A percentile compares a stretch with the other conserved stretches of the same genome.
Conservation (phyloP, 1,140 invertebrate genomes). For the Drosophila nasuta region DNA sequence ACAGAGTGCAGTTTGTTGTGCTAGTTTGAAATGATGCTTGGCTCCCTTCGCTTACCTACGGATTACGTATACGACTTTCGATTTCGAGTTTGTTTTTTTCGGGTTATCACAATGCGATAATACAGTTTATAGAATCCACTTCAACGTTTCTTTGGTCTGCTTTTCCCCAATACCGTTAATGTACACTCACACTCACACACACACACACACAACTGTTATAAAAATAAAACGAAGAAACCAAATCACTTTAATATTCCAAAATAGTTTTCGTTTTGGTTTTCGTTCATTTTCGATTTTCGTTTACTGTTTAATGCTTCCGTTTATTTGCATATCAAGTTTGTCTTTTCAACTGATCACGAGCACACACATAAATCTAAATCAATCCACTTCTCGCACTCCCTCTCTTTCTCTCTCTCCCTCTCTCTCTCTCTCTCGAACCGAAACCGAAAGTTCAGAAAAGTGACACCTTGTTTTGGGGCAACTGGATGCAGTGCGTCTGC, state of each 20-base stretch:
- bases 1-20: slow-evolving; percentile 30
- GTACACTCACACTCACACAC: slow-evolving; percentile 1
- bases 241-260: slow-evolving; percentile 52
- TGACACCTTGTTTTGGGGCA: neutral
- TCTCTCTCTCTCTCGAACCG: neutral
- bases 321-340: slow-evolving; percentile 38
- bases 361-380: slow-evolving; percentile 16
- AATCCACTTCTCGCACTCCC: neutral
- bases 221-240: slow-evolving; percentile 40
- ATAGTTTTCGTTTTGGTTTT: slow-evolving; percentile 29
- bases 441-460: slow-evolving; percentile 31
- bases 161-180: slow-evolving; percentile 74
- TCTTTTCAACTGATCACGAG: too few relatives aligned
- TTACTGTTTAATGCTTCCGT: slow-evolving; percentile 55
- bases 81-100: slow-evolving; percentile 43
- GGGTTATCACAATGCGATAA: slow-evolving; percentile 21
- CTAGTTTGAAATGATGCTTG: slow-evolving; percentile 15
- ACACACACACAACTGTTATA: slow-evolving; percentile 54
- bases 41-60: slow-evolving; percentile 46
- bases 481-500: slow-evolving; percentile 21
- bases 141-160: slow-evolving; percentile 25
- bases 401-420: neutral
- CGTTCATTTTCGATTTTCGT: slow-evolving; percentile 11
- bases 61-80: slow-evolving; percentile 22
- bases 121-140: slow-evolving; percentile 24